Evolutionary conservation across 1,140 invertebrate genomes (phyloP).

Genomic region (Drosophila pruinosa): DNA sequence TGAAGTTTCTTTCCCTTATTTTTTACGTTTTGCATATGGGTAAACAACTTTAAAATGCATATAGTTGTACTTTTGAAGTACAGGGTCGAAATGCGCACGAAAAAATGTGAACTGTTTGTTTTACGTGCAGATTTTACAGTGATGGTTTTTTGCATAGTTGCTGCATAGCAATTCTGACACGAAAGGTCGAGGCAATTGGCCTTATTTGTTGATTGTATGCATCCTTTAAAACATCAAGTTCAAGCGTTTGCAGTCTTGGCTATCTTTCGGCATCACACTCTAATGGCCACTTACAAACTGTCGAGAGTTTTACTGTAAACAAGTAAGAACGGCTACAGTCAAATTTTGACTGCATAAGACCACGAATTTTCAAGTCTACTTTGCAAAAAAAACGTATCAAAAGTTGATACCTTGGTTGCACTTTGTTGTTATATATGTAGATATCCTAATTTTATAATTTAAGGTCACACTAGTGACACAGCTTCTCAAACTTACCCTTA

Average conservation of each 20-base stretch:
- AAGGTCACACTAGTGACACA: too few species aligned
- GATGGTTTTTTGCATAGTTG: slow-evolving; percentile 1
- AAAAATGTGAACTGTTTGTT: slow-evolving; percentile 38
- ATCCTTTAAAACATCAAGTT: slow-evolving; percentile 69
- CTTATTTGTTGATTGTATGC: slow-evolving; percentile 59
- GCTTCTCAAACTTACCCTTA: too few species aligned
- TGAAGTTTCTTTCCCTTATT: too few species aligned
- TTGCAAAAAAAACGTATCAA: too few species aligned
- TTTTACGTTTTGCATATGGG: not conserved
- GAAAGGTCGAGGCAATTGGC: slow-evolving; percentile 39
- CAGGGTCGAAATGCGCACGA: not conserved
- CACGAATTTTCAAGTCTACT: too few species aligned
- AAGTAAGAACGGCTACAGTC: too few species aligned
- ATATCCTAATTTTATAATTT: too few species aligned
- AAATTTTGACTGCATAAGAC: too few species aligned
- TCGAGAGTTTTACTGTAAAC: slow-evolving; percentile 43
- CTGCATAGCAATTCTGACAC: not conserved
- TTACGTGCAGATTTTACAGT: slow-evolving; percentile 41
- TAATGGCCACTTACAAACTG: slow-evolving; percentile 64
- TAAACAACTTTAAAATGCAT: not conserved
- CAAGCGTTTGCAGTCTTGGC: slow-evolving; percentile 47
- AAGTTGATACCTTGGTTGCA: too few species aligned
- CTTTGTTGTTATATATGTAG: too few species aligned
- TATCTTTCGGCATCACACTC: not conserved
- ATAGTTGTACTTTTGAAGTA: not conserved